phyloP scores from a whole-genome alignment of 2,797 vertebrate species.

The Sebastes baramenuke region DNA sequence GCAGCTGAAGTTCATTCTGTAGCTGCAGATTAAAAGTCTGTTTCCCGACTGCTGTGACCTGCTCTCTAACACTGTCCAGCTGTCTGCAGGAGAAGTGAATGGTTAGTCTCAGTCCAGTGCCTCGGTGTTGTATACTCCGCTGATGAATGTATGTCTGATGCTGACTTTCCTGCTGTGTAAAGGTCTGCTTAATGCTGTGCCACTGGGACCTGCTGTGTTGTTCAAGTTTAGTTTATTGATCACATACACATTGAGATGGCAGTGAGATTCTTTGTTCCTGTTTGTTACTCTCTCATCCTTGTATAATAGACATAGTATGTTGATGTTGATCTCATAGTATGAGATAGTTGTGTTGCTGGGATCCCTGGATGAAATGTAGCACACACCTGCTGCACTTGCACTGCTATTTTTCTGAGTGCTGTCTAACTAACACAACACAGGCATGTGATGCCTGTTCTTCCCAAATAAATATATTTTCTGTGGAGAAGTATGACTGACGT shows the following conservation, averaged over 20 bases:
- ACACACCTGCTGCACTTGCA: not conserved
- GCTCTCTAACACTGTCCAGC: not conserved
- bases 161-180: not conserved
- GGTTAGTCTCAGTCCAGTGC: not conserved
- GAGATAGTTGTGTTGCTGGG: not conserved
- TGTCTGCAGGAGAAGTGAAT: not conserved
- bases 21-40: not conserved
- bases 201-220: not conserved
- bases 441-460: not conserved
- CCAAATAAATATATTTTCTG: slow-evolving; percentile 22
- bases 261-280: no score
- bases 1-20: not conserved
- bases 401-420: not conserved
- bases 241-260: no score
- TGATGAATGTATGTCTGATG: not conserved
- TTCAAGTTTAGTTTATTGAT: no score
- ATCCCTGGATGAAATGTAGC: not conserved
- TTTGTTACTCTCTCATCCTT: no score
- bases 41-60: not conserved
- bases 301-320: no score
- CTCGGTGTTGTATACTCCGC: not conserved
- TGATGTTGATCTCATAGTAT: no score
- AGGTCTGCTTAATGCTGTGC: not conserved
- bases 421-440: not conserved
- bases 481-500: not conserved